Conservation (phyloP, 2,888 invertebrate genomes). For the Vanessa cardui region DNA sequence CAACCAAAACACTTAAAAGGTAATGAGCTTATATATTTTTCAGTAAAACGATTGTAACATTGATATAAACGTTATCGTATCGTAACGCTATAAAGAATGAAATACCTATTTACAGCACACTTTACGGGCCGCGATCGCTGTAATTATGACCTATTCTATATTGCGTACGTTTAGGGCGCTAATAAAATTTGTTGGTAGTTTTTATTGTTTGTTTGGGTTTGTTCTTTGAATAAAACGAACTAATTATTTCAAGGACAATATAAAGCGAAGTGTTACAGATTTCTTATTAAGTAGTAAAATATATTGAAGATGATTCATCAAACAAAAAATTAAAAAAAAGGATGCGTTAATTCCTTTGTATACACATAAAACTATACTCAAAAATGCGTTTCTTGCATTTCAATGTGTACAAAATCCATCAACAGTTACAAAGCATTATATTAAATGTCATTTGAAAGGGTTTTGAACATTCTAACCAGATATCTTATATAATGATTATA, state of each 20-base stretch:
- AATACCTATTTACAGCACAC: conserved; percentile 62
- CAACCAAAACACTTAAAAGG: conserved; percentile 19
- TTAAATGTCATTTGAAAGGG: too few relatives aligned
- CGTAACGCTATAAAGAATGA: conserved; percentile 61
- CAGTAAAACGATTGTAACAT: conserved; percentile 29
- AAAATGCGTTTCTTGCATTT: too few relatives aligned
- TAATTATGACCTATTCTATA: conserved; percentile 61
- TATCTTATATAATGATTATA: too few relatives aligned
- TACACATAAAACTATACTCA: too few relatives aligned
- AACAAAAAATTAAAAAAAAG: too few relatives aligned
- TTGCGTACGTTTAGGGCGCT: conserved; percentile 53
- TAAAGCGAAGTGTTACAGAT: background rate
- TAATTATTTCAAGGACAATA: background rate
- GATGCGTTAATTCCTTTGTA: too few relatives aligned
- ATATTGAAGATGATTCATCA: too few relatives aligned
- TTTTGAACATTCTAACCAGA: too few relatives aligned
- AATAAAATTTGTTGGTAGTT: conserved; percentile 48
- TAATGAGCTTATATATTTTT: conserved; percentile 31
- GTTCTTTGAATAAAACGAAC: conserved; percentile 4
- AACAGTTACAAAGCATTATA: too few relatives aligned
- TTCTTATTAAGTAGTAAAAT: too few relatives aligned
- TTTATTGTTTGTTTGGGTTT: conserved; percentile 43
- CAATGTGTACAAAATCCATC: too few relatives aligned
- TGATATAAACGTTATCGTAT: conserved; percentile 48
- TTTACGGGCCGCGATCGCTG: conserved; percentile 62